phyloP scores from a whole-genome alignment of 2,113 vertebrate species.

The Sceloporus undulatus region DNA sequence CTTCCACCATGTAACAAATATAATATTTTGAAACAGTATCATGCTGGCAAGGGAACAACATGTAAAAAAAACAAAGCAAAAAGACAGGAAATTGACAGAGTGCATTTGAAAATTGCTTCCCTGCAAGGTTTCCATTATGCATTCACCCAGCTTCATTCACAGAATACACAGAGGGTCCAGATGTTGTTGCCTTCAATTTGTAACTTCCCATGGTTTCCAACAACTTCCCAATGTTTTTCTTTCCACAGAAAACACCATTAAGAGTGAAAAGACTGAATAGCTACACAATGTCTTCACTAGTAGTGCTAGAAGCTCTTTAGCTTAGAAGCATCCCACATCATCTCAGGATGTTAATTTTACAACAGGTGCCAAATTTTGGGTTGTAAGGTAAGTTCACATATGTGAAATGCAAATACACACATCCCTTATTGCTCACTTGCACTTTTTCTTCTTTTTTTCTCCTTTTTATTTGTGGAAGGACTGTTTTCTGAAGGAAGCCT shows the following conservation, averaged over 20 bases:
- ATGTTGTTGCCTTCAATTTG: background rate
- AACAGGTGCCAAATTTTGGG: background rate
- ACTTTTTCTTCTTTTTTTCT: no score
- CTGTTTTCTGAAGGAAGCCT: no score
- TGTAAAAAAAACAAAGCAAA: conserved; percentile 5
- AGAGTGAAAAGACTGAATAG: background rate
- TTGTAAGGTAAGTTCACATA: background rate
- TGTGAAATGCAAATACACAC: background rate
- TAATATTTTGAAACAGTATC: background rate
- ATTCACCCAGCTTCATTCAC: background rate
- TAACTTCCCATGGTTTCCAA: background rate
- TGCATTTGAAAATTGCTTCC: background rate
- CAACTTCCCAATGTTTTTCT: background rate
- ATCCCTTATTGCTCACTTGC: no score
- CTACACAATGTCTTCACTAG: background rate
- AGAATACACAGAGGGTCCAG: background rate
- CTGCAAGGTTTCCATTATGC: background rate
- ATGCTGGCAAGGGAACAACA: background rate
- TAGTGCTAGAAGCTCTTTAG: background rate
- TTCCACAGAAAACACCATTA: background rate
- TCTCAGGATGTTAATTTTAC: background rate
- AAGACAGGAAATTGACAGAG: background rate
- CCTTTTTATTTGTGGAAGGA: no score
- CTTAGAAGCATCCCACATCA: background rate
- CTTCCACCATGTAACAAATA: background rate